Evolutionary conservation across 1,140 invertebrate genomes (phyloP).

Genomic region (Asbolus verrucosus): DNA sequence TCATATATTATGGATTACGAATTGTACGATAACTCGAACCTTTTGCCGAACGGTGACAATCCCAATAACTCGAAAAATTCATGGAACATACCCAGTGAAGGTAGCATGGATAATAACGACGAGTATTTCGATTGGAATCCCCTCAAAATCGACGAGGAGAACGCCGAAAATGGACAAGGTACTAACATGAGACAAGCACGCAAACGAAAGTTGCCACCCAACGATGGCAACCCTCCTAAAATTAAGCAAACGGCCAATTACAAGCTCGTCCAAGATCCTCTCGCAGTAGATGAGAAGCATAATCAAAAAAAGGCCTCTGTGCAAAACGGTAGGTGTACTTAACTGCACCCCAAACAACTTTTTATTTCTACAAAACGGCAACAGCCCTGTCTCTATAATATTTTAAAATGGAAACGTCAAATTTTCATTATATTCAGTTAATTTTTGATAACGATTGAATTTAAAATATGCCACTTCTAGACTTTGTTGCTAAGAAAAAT

Average conservation of each 20-base stretch:
- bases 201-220: conserved; percentile 55
- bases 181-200: conserved; percentile 21
- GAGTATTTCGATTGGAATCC: conserved; percentile 63
- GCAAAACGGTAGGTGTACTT: conserved; percentile 49
- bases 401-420: too few relatives aligned
- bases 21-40: conserved; percentile 60
- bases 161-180: conserved; percentile 42
- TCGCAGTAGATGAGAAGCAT: conserved; percentile 51
- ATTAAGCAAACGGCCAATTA: conserved; percentile 50
- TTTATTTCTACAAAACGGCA: too few relatives aligned
- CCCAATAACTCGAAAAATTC: conserved; percentile 55
- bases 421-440: too few relatives aligned
- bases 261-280: conserved; percentile 53
- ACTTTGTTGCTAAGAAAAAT: too few relatives aligned
- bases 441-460: too few relatives aligned
- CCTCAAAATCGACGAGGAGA: conserved; percentile 59
- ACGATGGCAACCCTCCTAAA: conserved; percentile 44
- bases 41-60: conserved; percentile 50
- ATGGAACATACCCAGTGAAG: conserved; percentile 55
- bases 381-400: too few relatives aligned
- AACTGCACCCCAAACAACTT: too few relatives aligned
- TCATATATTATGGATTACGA: conserved; percentile 63
- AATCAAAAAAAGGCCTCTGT: conserved; percentile 48
- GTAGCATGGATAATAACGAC: conserved; percentile 61
- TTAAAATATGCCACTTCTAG: too few relatives aligned